These are phyloP conservation scores for Troglohyphantes excavatus DNA, from an alignment of 2,888 invertebrate species.

Conservation along the genomic window DNA sequence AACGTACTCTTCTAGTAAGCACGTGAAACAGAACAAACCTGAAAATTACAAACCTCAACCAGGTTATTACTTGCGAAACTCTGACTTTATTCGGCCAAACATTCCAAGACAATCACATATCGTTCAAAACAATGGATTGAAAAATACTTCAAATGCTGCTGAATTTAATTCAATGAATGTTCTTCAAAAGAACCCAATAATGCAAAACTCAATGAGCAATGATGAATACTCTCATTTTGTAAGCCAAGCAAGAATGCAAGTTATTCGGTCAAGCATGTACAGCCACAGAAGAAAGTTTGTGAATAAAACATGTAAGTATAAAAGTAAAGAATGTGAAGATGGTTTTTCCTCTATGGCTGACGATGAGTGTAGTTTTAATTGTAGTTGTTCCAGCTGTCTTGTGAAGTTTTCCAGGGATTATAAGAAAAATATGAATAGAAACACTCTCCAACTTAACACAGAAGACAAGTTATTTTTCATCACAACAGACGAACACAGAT, in stretches of 20 bases:
- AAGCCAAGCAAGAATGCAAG: constrained; percentile 37
- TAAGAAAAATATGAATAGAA: constrained; percentile 4
- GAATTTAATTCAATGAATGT: background rate
- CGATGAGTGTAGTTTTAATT: constrained; percentile 76
- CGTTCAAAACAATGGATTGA: background rate
- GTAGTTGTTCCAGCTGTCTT: constrained; percentile 63
- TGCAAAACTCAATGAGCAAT: background rate
- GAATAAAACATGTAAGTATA: constrained; percentile 65
- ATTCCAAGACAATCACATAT: background rate
- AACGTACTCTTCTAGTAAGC: constrained; percentile 17
- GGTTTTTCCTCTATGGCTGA: constrained; percentile 75
- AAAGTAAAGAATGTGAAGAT: constrained; percentile 67
- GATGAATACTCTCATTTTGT: constrained; percentile 13
- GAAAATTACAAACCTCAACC: background rate
- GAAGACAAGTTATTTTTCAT: constrained; percentile 59
- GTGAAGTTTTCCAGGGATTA: constrained; percentile 26
- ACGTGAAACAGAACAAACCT: background rate
- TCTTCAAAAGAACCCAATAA: background rate
- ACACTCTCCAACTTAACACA: background rate
- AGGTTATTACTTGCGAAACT: background rate
- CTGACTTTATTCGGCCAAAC: constrained; percentile 10
- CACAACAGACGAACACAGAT: background rate
- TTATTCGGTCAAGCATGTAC: constrained; percentile 42
- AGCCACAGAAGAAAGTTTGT: constrained; percentile 44
- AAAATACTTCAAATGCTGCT: background rate